phyloP scores from a whole-genome alignment of 2,888 invertebrate genomes.

The Callimorpha dominula region DNA sequence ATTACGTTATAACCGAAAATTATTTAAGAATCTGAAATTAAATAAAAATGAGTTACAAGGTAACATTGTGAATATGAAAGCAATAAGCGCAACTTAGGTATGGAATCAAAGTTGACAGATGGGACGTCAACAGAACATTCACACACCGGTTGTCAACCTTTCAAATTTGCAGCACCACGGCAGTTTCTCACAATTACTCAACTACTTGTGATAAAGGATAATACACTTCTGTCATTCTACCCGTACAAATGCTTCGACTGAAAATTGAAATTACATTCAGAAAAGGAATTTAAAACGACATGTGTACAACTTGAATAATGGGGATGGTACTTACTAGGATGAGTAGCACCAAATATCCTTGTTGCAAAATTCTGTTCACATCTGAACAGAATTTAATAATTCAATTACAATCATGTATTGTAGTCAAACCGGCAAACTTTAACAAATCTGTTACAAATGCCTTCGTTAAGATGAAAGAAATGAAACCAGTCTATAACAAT shows the following conservation, averaged over 20 bases:
- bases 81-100: conserved; percentile 40
- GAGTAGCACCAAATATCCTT: neutral
- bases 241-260: neutral
- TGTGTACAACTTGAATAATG: neutral
- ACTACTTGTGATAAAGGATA: neutral
- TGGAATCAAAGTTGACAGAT: conserved; percentile 38
- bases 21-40: too few relatives aligned
- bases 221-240: neutral
- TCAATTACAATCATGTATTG: too few relatives aligned
- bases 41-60: too few relatives aligned
- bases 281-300: neutral
- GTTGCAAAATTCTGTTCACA: neutral
- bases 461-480: neutral
- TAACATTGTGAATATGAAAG: neutral
- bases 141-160: neutral
- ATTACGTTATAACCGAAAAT: too few relatives aligned
- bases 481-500: neutral
- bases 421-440: neutral
- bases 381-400: neutral
- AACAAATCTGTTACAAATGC: neutral
- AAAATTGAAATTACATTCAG: neutral
- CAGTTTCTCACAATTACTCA: neutral
- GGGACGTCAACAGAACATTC: conserved; percentile 9
- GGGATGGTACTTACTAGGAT: neutral
- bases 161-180: neutral